Percentiles rank a stretch among this genome's conserved stretches.
These are phyloP conservation scores for Poeciliopsis paucimaculata DNA, from an alignment of 2,797 vertebrate species.

Conservation along the genomic window DNA sequence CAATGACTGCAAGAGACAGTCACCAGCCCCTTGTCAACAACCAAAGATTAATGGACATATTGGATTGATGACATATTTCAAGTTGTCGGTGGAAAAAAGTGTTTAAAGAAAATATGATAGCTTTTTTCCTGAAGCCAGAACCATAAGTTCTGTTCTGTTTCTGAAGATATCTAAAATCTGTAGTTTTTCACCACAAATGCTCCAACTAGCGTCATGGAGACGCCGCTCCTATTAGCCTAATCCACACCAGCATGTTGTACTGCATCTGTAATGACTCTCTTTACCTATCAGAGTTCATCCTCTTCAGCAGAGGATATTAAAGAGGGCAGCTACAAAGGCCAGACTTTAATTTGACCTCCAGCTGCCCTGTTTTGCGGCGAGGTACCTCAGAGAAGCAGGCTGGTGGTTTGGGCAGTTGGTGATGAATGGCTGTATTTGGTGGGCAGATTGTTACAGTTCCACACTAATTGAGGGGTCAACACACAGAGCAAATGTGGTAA, in stretches of 20 bases:
- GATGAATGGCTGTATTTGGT: constrained; percentile 97
- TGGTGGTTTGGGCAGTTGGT: constrained; percentile 88
- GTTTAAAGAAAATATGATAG: background rate
- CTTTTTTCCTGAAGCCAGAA: background rate
- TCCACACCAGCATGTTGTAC: constrained; percentile 54
- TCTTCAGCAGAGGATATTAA: constrained; percentile 81
- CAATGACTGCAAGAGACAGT: background rate
- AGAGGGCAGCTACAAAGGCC: constrained; percentile 86
- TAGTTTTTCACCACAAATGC: constrained; percentile 13
- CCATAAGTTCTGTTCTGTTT: background rate
- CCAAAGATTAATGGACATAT: background rate
- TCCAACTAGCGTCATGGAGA: constrained; percentile 5
- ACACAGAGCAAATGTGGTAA: constrained; percentile 91
- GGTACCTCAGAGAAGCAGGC: constrained; percentile 84
- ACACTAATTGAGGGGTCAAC: constrained; percentile 95
- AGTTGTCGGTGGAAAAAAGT: background rate
- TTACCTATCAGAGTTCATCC: constrained; percentile 70
- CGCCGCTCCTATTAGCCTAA: constrained; percentile 41
- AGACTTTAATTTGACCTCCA: constrained; percentile 90
- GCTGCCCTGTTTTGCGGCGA: constrained; percentile 83
- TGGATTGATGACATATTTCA: background rate
- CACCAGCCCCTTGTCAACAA: background rate
- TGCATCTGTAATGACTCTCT: constrained; percentile 65
- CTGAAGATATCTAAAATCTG: constrained; percentile 20
- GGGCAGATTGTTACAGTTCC: constrained; percentile 94